Percentiles rank a stretch among this genome's conserved stretches.
Conservation (phyloP, 2,888 invertebrate species). For the Ectemnius continuus region DNA sequence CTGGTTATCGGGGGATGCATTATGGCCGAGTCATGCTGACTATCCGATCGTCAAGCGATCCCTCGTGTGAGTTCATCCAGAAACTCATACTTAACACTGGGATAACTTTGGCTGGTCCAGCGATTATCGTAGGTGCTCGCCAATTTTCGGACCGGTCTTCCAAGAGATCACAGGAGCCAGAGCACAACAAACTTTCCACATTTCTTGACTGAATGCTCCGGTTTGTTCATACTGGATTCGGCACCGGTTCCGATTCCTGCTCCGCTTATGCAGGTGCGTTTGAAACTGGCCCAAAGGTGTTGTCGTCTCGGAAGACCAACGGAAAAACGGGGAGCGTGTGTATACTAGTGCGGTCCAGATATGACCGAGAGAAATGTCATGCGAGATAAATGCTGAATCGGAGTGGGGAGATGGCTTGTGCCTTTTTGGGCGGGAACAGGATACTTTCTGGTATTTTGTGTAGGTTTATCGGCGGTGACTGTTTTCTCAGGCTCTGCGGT, state of each 20-base stretch:
- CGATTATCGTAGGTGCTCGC: conserved; percentile 3
- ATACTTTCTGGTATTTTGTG: neutral
- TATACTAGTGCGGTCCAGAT: too few species aligned
- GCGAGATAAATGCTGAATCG: too few species aligned
- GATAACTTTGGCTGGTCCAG: neutral
- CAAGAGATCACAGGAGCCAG: too few species aligned
- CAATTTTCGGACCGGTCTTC: conserved; percentile 19
- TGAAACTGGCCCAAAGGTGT: too few species aligned
- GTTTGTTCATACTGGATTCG: too few species aligned
- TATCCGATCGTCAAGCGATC: conserved; percentile 37
- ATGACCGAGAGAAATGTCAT: too few species aligned
- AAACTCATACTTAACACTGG: conserved; percentile 30
- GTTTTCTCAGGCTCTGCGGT: conserved; percentile 59
- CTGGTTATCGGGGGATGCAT: conserved; percentile 58
- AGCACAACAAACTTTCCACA: too few species aligned
- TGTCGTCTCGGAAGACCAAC: too few species aligned
- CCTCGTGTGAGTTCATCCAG: conserved; percentile 28
- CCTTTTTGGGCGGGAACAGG: neutral
- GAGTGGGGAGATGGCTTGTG: neutral
- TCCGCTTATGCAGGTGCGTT: too few species aligned
- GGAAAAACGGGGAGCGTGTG: too few species aligned
- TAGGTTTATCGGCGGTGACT: conserved; percentile 19
- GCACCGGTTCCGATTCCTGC: too few species aligned
- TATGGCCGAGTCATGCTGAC: conserved; percentile 70
- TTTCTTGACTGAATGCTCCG: too few species aligned